These are phyloP conservation scores for Oryctes rhinoceros DNA, from an alignment of 1,140 invertebrate species.

Conservation along the genomic window DNA sequence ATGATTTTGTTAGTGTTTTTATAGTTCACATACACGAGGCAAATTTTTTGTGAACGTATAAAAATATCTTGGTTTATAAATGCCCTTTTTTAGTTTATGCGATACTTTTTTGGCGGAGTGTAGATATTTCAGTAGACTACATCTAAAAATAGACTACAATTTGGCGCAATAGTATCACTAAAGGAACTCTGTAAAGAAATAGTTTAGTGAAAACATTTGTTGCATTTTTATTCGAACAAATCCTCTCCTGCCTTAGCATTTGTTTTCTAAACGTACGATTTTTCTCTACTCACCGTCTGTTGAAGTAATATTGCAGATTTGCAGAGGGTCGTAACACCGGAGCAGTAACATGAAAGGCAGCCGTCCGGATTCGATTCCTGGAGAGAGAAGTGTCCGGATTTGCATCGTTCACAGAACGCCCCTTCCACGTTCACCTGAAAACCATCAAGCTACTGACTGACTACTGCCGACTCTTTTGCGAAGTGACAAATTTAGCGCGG, in stretches of 20 bases:
- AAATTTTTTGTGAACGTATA: no score
- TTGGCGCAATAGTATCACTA: no score
- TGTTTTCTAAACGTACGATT: slow-evolving; percentile 1
- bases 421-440: slow-evolving; percentile 78
- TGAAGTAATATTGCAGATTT: slow-evolving; percentile 68
- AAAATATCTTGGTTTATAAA: no score
- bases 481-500: slow-evolving; percentile 7
- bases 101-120: no score
- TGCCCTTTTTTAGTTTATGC: no score
- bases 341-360: slow-evolving; percentile 92
- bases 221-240: not conserved
- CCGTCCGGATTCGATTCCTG: slow-evolving; percentile 78
- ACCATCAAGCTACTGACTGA: slow-evolving; percentile 35
- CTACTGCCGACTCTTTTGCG: not conserved
- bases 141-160: no score
- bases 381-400: slow-evolving; percentile 85
- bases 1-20: no score
- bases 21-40: no score
- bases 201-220: no score
- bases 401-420: slow-evolving; percentile 82
- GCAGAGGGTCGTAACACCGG: slow-evolving; percentile 82
- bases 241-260: not conserved
- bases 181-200: no score
- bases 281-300: slow-evolving; percentile 62
- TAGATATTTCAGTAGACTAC: no score